Percentiles rank a stretch among this genome's conserved stretches.
phyloP scores from a whole-genome alignment of 2,888 invertebrate genomes.

The Diarsia mendica region DNA sequence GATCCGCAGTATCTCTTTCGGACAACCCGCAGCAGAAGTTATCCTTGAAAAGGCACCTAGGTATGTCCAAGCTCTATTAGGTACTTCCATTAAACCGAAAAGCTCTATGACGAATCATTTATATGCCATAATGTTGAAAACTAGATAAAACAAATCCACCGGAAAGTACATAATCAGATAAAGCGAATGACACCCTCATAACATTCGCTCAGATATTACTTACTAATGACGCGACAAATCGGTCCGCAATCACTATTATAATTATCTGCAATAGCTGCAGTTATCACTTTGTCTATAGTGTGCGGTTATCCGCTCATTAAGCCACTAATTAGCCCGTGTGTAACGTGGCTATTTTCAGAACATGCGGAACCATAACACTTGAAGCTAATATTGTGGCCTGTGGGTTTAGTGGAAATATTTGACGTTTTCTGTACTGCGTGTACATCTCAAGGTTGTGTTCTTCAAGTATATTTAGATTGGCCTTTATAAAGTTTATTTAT shows the following conservation, averaged over 20 bases:
- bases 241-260: slow-evolving; percentile 21
- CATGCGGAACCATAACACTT: slow-evolving; percentile 25
- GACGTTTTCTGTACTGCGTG: neutral
- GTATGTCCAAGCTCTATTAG: neutral
- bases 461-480: slow-evolving; percentile 1
- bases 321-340: slow-evolving; percentile 29
- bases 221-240: slow-evolving; percentile 9
- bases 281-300: slow-evolving; percentile 29
- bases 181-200: slow-evolving; percentile 12
- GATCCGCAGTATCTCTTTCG: too few relatives aligned
- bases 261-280: slow-evolving; percentile 17
- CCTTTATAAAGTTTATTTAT: slow-evolving; percentile 6
- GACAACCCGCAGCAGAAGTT: neutral
- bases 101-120: neutral
- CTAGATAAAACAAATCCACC: slow-evolving; percentile 9
- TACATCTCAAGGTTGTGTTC: slow-evolving; percentile 15
- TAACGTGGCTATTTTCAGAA: slow-evolving; percentile 26
- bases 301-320: slow-evolving; percentile 25
- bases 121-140: neutral
- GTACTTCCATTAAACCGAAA: neutral
- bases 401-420: slow-evolving; percentile 29
- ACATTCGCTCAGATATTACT: neutral
- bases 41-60: neutral
- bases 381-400: slow-evolving; percentile 22
- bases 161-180: slow-evolving; percentile 2